These are phyloP conservation scores for Meandrina meandrites DNA, from an alignment of 92 coral and sea anemone genomes.

Conservation along the genomic window DNA sequence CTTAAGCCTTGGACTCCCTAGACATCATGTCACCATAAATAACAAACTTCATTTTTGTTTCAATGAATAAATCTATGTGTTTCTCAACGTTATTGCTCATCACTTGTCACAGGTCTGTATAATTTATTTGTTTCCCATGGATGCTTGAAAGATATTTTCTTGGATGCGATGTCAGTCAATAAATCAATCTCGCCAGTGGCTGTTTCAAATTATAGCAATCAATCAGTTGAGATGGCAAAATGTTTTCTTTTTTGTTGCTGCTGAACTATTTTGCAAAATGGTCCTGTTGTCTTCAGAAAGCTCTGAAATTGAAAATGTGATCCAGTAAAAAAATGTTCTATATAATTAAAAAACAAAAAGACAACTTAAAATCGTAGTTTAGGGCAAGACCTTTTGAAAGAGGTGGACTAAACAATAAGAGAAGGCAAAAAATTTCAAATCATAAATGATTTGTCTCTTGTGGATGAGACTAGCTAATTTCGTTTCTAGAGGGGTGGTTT, in stretches of 20 bases:
- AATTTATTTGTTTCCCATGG: background rate
- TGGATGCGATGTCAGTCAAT: background rate
- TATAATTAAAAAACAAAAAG: no score
- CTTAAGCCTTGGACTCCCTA: no score
- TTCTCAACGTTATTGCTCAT: background rate
- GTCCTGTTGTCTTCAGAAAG: background rate
- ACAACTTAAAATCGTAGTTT: no score
- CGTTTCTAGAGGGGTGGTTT: no score
- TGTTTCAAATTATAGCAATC: background rate
- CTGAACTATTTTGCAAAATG: background rate
- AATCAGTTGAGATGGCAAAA: background rate
- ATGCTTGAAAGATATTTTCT: background rate
- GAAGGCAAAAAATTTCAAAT: no score
- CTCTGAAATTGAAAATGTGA: background rate
- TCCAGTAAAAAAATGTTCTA: background rate
- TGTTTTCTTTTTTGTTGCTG: background rate
- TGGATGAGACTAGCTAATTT: no score
- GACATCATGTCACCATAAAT: no score
- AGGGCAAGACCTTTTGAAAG: no score
- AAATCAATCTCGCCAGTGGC: background rate
- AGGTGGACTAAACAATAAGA: no score
- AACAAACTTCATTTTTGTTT: background rate
- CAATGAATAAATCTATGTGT: background rate
- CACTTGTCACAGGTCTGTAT: background rate
- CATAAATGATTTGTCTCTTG: no score